Base-by-base conservation (phyloP, 2,797 vertebrate genomes). In the Prunella strophiata region DNA sequence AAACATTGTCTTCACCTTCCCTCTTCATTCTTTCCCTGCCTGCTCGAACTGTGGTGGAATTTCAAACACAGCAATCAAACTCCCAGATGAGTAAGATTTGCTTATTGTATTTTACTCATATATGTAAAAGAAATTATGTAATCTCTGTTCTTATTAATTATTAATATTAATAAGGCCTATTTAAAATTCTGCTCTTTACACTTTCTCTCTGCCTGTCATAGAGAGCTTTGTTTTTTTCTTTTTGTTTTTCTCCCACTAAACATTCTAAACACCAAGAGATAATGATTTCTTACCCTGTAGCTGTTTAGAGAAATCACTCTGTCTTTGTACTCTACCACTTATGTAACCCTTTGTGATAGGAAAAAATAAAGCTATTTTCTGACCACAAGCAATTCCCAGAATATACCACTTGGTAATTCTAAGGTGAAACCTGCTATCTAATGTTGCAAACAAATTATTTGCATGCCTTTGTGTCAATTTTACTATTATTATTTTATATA, bases 1-100 rank as follows among this genome's bases (percentile, higher is more conserved):
- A 96, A 93, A 94, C 18, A 42, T 61, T 45, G 36, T 54, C 67
- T 79, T 91, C 48, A 52, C 15, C 3, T 59, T 83, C 57, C 25
- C 26, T 70, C 43, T 73, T 72, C 36, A 19, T 43, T 71, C 19
- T 78, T 82, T 43, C 55, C 74, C 17, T 7, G 32, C 40, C 40
- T 50, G 9, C 21, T 81, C 29, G 23, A 67, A 19, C 21, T 42
- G 10, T 62, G 55, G 62, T 89, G 40, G 50, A 95, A 93, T 95
- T 96, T 88, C 93, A 97, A 96, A 96, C 85, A 96, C 68, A 95
- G 79, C 78, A 95, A 91, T 96, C 93, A 96, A 82, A 70, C 18
- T 96, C 91, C 45, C 65, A 94, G 70, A 91, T 93, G 83, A 97
- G 62, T 94, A 92, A 96, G 81, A 87, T 94, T 91, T 93, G 32